Evolutionary conservation across 2,888 invertebrate species (phyloP).

Genomic region (Tanaodytes sp.): DNA sequence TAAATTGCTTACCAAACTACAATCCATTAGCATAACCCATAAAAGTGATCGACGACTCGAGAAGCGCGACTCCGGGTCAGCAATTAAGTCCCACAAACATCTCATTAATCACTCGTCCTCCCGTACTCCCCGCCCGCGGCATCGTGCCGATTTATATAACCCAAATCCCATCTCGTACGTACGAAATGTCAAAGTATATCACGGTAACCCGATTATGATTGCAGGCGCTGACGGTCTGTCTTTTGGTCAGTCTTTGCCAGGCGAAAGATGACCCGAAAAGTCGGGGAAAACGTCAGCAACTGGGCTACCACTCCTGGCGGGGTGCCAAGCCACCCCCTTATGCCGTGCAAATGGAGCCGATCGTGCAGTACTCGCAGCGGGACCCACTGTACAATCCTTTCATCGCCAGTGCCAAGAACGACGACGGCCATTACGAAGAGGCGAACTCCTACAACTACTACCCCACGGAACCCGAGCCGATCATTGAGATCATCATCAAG

Average conservation of each 20-base stretch:
- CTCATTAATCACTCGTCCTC: too few relatives aligned
- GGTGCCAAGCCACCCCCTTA: constrained; percentile 78
- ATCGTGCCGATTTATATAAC: too few relatives aligned
- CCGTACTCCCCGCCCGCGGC: too few relatives aligned
- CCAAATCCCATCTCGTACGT: too few relatives aligned
- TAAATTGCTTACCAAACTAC: too few relatives aligned
- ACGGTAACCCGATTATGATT: too few relatives aligned
- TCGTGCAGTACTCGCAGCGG: constrained; percentile 85
- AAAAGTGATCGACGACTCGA: too few relatives aligned
- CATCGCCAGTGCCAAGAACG: constrained; percentile 74
- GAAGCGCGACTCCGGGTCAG: too few relatives aligned
- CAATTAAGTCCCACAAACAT: too few relatives aligned
- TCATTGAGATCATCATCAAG: constrained; percentile 93
- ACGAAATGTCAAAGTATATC: too few relatives aligned
- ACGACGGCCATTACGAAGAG: constrained; percentile 67
- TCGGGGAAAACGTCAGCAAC: constrained; percentile 68
- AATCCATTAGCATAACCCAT: too few relatives aligned
- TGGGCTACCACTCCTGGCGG: constrained; percentile 63
- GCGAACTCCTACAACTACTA: constrained; percentile 64
- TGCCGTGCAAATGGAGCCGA: constrained; percentile 86
- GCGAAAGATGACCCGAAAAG: constrained; percentile 62
- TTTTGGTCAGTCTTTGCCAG: constrained; percentile 54
- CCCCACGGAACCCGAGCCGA: constrained; percentile 85
- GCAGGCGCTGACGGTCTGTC: constrained; percentile 58
- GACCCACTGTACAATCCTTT: constrained; percentile 83